phyloP scores from a whole-genome alignment of 1,140 invertebrate species.

The Drosophila sp. region DNA sequence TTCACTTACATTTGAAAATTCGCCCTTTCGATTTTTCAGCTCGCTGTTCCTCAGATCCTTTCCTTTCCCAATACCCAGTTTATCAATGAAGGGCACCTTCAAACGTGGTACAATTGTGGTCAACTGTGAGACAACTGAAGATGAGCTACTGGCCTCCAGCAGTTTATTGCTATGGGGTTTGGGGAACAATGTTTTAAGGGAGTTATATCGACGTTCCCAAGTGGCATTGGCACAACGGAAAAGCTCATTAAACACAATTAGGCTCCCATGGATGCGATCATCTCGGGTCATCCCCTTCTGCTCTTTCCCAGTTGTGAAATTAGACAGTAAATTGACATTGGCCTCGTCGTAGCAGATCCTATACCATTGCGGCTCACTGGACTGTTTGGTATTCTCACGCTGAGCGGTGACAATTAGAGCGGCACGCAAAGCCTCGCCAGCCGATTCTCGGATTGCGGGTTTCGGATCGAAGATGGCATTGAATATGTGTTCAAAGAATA shows the following conservation, averaged over 20 bases:
- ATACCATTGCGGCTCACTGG: constrained; percentile 95
- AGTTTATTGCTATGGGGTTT: constrained; percentile 82
- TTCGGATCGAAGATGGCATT: constrained; percentile 96
- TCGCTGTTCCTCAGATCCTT: too few species aligned
- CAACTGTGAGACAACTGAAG: constrained; percentile 53
- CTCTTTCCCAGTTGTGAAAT: constrained; percentile 86
- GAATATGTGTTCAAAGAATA: constrained; percentile 98
- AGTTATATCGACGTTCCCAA: constrained; percentile 92
- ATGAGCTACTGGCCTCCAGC: constrained; percentile 51
- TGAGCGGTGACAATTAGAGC: constrained; percentile 97
- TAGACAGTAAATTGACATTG: constrained; percentile 90
- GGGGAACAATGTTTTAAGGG: constrained; percentile 85
- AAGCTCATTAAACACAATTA: constrained; percentile 97
- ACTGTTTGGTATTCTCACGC: constrained; percentile 95
- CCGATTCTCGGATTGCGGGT: constrained; percentile 94
- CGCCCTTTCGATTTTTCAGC: too few species aligned
- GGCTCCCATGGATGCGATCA: constrained; percentile 95
- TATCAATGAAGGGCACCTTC: too few species aligned
- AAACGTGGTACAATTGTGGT: constrained; percentile 59
- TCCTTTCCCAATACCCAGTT: too few species aligned
- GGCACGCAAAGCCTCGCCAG: constrained; percentile 95
- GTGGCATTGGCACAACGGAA: constrained; percentile 95
- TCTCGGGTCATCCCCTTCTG: constrained; percentile 91
- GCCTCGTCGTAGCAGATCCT: constrained; percentile 96
- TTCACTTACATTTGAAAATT: too few species aligned